phyloP scores from a whole-genome alignment of 2,797 vertebrate genomes.

The Petrocephalus sullivani region DNA sequence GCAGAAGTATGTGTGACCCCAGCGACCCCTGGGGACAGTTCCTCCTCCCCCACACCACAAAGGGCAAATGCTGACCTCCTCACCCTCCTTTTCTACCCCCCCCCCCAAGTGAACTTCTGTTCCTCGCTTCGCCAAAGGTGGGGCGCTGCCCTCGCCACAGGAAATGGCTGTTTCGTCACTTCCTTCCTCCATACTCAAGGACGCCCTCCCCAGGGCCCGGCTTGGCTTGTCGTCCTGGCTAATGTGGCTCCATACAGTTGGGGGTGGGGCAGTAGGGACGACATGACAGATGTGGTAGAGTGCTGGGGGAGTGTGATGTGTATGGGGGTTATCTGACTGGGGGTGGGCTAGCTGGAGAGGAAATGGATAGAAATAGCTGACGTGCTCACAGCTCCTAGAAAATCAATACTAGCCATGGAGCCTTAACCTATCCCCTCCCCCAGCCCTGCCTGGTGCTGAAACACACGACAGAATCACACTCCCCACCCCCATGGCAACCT shows the following conservation, averaged over 20 bases:
- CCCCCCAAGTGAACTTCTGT: not conserved
- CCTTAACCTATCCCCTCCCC: constrained; percentile 49
- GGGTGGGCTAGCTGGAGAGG: constrained; percentile 49
- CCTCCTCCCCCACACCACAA: not conserved
- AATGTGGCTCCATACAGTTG: not conserved
- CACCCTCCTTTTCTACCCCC: not conserved
- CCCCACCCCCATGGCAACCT: constrained; percentile 28
- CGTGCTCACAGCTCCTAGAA: constrained; percentile 64
- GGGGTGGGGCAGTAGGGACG: not conserved
- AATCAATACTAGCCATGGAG: constrained; percentile 69
- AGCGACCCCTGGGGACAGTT: not conserved
- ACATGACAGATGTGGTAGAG: not conserved
- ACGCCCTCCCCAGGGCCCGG: not conserved
- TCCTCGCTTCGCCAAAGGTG: not conserved
- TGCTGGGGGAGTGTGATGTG: not conserved
- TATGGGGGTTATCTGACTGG: not conserved
- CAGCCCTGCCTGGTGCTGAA: not conserved
- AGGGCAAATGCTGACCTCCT: not conserved
- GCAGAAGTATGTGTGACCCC: not conserved
- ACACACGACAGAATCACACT: not conserved
- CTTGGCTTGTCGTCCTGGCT: not conserved
- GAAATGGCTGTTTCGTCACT: not conserved
- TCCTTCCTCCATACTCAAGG: not conserved
- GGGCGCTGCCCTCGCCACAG: not conserved
- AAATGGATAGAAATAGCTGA: constrained; percentile 72